Evolutionary conservation across 2,113 vertebrate genomes (phyloP).

Genomic region (Salvelinus sp.): DNA sequence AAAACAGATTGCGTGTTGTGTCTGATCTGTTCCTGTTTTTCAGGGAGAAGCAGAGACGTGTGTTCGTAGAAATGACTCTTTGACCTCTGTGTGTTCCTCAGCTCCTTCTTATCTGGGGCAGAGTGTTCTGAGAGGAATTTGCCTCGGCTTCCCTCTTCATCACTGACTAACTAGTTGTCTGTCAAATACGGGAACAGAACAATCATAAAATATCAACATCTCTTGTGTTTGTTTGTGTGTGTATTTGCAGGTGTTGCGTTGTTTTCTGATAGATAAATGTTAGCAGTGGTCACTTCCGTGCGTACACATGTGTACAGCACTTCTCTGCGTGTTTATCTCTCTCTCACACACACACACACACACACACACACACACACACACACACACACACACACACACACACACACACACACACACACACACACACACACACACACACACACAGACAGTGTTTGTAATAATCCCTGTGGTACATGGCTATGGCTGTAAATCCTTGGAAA

Average conservation of each 20-base stretch:
- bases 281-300: too few species aligned
- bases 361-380: too few species aligned
- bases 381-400: too few species aligned
- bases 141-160: background rate
- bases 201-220: background rate
- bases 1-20: too few species aligned
- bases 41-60: background rate
- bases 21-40: too few species aligned
- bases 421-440: background rate
- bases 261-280: too few species aligned
- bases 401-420: too few species aligned
- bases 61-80: background rate
- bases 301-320: too few species aligned
- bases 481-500: constrained; percentile 61
- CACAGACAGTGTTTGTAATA: constrained; percentile 46
- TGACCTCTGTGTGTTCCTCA: constrained; percentile 2
- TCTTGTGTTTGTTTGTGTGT: background rate
- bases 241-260: background rate
- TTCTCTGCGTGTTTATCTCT: too few species aligned
- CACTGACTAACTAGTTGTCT: constrained; percentile 6
- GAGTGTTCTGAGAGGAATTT: constrained; percentile 3
- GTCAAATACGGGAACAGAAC: background rate
- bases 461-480: constrained; percentile 37
- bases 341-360: too few species aligned
- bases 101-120: constrained; percentile 1